Evolutionary conservation across 2,888 invertebrate species (phyloP).

Genomic region (Galeruca laticollis): DNA sequence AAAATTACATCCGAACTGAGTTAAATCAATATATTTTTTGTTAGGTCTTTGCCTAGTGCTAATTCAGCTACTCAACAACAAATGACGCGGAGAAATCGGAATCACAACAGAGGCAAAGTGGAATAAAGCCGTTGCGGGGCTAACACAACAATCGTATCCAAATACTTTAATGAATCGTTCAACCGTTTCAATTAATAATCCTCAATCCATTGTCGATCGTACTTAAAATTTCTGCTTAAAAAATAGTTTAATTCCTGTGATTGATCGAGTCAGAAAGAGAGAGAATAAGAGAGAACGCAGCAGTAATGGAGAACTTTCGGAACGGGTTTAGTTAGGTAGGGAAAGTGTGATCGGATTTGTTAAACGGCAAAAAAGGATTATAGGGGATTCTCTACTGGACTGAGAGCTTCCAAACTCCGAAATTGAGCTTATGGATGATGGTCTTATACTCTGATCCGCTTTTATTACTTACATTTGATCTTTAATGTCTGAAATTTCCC

Average conservation of each 20-base stretch:
- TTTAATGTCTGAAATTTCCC: conserved; percentile 42
- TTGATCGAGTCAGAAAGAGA: conserved; percentile 23
- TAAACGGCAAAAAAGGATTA: conserved; percentile 64
- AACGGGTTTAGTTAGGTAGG: conserved; percentile 57
- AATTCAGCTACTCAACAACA: conserved; percentile 4
- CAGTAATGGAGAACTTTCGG: conserved; percentile 49
- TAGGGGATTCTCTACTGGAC: conserved; percentile 58
- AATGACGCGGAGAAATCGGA: conserved; percentile 7
- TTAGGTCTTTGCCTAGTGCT: neutral
- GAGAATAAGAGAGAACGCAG: neutral
- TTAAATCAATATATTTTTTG: conserved; percentile 2
- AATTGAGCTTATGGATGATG: conserved; percentile 56
- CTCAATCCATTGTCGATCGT: conserved; percentile 29
- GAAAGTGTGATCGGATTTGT: conserved; percentile 65
- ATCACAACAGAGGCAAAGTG: conserved; percentile 14
- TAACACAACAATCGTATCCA: conserved; percentile 28
- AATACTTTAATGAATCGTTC: conserved; percentile 33
- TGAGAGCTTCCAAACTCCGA: conserved; percentile 53
- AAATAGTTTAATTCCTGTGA: conserved; percentile 36
- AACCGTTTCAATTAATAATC: conserved; percentile 35
- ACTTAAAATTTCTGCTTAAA: conserved; percentile 33
- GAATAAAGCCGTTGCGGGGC: conserved; percentile 24
- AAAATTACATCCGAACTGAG: neutral
- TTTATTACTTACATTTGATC: conserved; percentile 51
- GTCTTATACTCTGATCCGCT: conserved; percentile 54